Percentiles rank a stretch among this genome's conserved stretches.
These are phyloP conservation scores for Hippocampus barbouri DNA, from an alignment of 2,113 vertebrate species.

Conservation along the genomic window DNA sequence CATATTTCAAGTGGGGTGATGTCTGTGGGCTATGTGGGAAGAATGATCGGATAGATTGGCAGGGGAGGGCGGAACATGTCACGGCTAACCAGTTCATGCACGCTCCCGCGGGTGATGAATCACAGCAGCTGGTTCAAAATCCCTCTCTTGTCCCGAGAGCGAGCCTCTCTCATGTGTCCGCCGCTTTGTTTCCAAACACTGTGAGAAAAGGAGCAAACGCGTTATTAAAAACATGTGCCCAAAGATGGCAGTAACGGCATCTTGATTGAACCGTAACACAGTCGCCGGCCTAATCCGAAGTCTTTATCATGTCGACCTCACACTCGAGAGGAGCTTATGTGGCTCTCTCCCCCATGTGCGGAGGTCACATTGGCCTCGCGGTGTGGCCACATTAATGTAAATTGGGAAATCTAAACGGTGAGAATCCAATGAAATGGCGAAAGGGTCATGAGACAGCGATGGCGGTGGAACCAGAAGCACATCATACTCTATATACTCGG, in stretches of 20 bases:
- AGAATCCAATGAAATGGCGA: neutral
- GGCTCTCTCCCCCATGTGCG: too few species aligned
- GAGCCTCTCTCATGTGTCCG: slow-evolving; percentile 35
- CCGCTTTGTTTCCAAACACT: slow-evolving; percentile 48
- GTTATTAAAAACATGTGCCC: neutral
- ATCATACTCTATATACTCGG: neutral
- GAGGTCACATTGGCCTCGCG: neutral
- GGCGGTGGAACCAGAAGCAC: slow-evolving; percentile 10
- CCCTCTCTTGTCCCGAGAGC: slow-evolving; percentile 30
- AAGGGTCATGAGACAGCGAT: neutral
- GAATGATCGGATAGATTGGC: slow-evolving; percentile 57
- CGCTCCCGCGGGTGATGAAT: slow-evolving; percentile 65
- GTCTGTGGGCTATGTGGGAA: slow-evolving; percentile 57
- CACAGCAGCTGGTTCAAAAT: slow-evolving; percentile 55
- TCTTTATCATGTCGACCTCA: neutral
- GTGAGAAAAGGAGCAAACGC: slow-evolving; percentile 19
- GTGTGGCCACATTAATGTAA: neutral
- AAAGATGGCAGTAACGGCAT: neutral
- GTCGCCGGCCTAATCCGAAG: too few species aligned
- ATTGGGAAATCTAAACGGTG: neutral
- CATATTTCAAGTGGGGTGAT: slow-evolving; percentile 61
- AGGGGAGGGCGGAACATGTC: slow-evolving; percentile 44
- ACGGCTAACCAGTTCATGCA: slow-evolving; percentile 66
- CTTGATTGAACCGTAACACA: neutral
- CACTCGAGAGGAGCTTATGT: too few species aligned